These are phyloP conservation scores for Drosophila fulvimacula DNA, from an alignment of 2,888 invertebrate genomes.

Conservation along the genomic window DNA sequence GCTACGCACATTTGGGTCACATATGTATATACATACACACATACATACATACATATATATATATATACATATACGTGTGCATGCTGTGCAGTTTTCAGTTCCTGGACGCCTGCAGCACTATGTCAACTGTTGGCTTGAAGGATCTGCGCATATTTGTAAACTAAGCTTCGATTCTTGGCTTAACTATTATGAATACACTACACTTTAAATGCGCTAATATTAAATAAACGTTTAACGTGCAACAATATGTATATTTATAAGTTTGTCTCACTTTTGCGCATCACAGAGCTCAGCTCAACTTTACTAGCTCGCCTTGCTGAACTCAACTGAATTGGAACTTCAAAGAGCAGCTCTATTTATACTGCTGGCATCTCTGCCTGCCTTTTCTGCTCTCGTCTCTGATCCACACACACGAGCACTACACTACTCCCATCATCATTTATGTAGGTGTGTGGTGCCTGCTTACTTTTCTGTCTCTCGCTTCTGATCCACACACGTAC, in stretches of 20 bases:
- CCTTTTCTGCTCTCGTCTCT: neutral
- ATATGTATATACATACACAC: neutral
- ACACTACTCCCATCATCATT: too few relatives aligned
- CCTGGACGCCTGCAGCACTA: neutral
- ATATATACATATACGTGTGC: neutral
- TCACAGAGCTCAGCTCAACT: too few relatives aligned
- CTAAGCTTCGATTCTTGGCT: neutral
- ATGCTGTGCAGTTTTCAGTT: neutral
- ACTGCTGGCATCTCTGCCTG: neutral
- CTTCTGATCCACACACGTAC: neutral
- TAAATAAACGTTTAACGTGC: neutral
- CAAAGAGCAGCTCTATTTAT: neutral
- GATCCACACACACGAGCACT: neutral
- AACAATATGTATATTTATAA: neutral
- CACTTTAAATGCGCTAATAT: neutral
- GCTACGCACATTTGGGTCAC: constrained; percentile 1
- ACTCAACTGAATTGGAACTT: neutral
- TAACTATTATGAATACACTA: neutral
- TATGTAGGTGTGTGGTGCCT: too few relatives aligned
- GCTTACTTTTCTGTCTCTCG: neutral
- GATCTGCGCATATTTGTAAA: neutral
- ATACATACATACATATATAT: neutral
- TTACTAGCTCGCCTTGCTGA: neutral
- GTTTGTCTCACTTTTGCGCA: neutral
- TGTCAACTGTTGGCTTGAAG: neutral